Percentiles rank a stretch among this genome's conserved stretches.
Evolutionary conservation across 2,797 vertebrate species (phyloP).

Genomic region (Neoniphon sammara): DNA sequence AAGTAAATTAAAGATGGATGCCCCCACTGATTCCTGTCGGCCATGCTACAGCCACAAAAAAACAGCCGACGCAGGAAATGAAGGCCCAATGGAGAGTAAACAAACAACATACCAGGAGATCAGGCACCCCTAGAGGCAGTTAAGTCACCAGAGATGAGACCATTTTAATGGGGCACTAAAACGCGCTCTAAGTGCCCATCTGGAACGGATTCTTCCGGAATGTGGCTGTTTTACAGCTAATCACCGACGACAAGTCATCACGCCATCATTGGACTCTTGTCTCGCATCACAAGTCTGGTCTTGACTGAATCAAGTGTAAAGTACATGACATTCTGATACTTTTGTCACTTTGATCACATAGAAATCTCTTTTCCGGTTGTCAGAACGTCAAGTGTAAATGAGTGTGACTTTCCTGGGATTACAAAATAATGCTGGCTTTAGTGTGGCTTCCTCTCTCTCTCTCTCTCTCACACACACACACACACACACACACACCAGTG

Average conservation of each 20-base stretch:
- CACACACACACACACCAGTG: slow-evolving; percentile 9
- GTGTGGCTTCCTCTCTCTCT: too few species aligned
- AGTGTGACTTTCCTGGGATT: slow-evolving; percentile 2
- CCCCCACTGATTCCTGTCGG: slow-evolving; percentile 46
- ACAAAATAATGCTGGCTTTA: neutral
- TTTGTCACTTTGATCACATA: too few species aligned
- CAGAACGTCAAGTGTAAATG: too few species aligned
- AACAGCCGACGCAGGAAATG: slow-evolving; percentile 79
- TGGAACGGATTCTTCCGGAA: slow-evolving; percentile 80
- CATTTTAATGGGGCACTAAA: slow-evolving; percentile 76
- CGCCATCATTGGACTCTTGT: slow-evolving; percentile 41
- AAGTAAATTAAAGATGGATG: slow-evolving; percentile 67
- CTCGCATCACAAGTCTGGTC: slow-evolving; percentile 37
- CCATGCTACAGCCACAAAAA: slow-evolving; percentile 44
- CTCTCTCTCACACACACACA: neutral
- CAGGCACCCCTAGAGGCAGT: slow-evolving; percentile 71
- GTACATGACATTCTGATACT: too few species aligned
- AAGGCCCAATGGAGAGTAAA: slow-evolving; percentile 76
- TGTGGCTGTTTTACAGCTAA: slow-evolving; percentile 69
- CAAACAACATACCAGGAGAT: slow-evolving; percentile 80
- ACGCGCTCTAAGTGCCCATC: slow-evolving; percentile 70
- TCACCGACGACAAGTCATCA: slow-evolving; percentile 64
- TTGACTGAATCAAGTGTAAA: too few species aligned
- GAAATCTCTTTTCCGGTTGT: too few species aligned
- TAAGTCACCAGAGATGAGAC: slow-evolving; percentile 75